Percentiles rank a stretch among this genome's conserved stretches.
Conservation (phyloP, 1,140 invertebrate species). For the Mya arenaria region DNA sequence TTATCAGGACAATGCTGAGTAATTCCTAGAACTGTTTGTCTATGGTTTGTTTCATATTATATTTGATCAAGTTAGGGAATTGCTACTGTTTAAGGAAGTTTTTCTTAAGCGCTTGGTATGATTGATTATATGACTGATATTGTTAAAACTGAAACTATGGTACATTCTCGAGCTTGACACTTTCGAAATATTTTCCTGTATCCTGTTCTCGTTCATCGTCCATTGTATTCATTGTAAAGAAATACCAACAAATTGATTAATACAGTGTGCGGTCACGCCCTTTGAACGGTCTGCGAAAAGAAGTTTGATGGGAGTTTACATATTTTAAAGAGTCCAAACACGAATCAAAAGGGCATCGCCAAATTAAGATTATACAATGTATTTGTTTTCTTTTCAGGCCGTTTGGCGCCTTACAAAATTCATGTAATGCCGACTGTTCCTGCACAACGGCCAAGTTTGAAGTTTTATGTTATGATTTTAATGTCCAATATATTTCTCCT, state of each 20-base stretch:
- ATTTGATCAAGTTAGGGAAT: background rate
- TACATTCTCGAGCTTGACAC: no score
- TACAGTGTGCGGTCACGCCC: background rate
- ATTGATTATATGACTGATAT: background rate
- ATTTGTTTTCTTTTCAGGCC: conserved; percentile 6
- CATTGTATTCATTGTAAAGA: no score
- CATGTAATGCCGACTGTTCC: conserved; percentile 41
- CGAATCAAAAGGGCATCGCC: background rate
- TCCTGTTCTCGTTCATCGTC: no score
- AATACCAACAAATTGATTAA: background rate
- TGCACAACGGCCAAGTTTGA: conserved; percentile 52
- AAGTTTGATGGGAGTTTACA: background rate
- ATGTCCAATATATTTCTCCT: conserved; percentile 59
- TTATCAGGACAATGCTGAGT: background rate
- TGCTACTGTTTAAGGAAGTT: background rate
- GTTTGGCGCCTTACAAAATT: background rate
- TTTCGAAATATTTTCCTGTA: background rate
- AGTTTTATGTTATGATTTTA: conserved; percentile 51
- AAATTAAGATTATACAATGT: background rate
- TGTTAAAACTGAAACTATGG: no score
- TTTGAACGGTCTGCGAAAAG: background rate
- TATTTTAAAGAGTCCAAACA: background rate
- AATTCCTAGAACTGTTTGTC: background rate
- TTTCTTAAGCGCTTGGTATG: background rate
- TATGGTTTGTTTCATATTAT: background rate